phyloP scores from a whole-genome alignment of 64 coral and sea anemone genomes.

The Actinia tenebrosa region DNA sequence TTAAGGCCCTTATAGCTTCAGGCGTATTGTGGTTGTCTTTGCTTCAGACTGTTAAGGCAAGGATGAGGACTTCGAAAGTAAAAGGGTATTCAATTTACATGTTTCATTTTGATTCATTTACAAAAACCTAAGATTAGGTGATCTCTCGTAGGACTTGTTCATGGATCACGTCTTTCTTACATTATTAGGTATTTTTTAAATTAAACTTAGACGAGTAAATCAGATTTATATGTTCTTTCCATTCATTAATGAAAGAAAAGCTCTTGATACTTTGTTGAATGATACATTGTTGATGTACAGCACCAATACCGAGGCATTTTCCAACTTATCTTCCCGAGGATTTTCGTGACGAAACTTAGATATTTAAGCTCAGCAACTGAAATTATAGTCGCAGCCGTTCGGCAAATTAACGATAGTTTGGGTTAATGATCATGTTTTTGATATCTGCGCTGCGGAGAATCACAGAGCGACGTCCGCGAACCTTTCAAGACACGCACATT shows the following conservation, averaged over 20 bases:
- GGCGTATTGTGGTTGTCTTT: neutral
- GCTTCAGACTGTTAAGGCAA: neutral
- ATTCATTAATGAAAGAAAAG: neutral
- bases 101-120: neutral
- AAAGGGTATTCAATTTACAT: neutral
- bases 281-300: neutral
- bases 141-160: neutral
- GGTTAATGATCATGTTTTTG: neutral
- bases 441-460: neutral
- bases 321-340: too few relatives aligned
- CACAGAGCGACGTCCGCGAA: neutral
- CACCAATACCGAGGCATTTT: neutral
- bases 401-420: neutral
- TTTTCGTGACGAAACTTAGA: neutral
- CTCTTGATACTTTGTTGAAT: neutral
- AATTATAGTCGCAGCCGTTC: too few relatives aligned
- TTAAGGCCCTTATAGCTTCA: neutral
- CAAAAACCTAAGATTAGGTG: neutral
- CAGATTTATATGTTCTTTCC: conserved; percentile 10
- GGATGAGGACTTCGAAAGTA: neutral
- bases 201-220: neutral
- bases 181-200: neutral
- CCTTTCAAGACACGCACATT: conserved; percentile 14
- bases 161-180: neutral
- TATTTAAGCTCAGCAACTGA: neutral